Evolutionary conservation across 2,797 vertebrate genomes (phyloP).

Genomic region (Enteromius trimaculatus): DNA sequence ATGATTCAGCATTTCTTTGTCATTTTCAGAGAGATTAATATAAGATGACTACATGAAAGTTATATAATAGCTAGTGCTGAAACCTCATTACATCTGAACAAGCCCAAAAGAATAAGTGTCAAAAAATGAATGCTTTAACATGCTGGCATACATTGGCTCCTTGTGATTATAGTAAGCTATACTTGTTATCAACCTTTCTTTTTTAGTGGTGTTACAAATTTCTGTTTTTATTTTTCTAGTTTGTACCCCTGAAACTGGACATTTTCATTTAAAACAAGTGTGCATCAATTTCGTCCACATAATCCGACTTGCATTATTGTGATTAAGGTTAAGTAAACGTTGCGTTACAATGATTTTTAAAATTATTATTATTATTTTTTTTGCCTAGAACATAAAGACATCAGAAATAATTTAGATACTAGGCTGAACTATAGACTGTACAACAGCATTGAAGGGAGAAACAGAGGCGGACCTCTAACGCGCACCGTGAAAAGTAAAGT

Average conservation of each 20-base stretch:
- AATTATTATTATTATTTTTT: background rate
- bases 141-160: background rate
- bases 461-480: background rate
- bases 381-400: background rate
- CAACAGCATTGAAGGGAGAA: background rate
- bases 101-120: background rate
- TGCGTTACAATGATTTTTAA: background rate
- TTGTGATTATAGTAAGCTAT: background rate
- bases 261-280: background rate
- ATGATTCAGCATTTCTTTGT: constrained; percentile 27
- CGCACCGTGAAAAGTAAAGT: background rate
- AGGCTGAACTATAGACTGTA: background rate
- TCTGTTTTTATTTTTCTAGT: background rate
- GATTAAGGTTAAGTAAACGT: background rate
- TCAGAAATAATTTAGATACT: background rate
- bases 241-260: background rate
- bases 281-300: background rate
- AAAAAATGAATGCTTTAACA: background rate
- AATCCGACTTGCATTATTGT: background rate
- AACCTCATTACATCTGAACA: background rate
- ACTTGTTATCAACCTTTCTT: background rate
- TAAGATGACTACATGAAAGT: background rate
- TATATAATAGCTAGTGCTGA: background rate
- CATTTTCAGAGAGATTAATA: background rate
- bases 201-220: background rate